Evolutionary conservation across 2,113 vertebrate species (phyloP), one percentile per base, ranked within the genome.

Genomic region (Plectropomus leopardus): DNA sequence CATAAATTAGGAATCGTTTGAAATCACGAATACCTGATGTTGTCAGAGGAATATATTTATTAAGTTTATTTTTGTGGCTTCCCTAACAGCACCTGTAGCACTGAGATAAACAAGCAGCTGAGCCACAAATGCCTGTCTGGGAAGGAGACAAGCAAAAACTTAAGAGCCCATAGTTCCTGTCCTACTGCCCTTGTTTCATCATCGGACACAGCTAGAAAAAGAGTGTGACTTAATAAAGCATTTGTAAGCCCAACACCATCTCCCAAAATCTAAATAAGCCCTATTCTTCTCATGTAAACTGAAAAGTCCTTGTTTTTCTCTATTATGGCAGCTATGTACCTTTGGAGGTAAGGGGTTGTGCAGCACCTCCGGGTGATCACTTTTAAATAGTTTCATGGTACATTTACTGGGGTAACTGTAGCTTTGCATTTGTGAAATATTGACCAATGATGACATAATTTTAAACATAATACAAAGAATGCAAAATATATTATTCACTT

Each of bases 101-200:
- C 21, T 47, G 47, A 68, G 26, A 51, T 47, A 55, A 81, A 69
- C 45, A 61, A 28, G 40, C 26, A 64, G 61, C 72, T 61, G 55
- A 66, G 44, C 58, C 40, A 44, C 28, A 14, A 30, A 42, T 48
- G 21, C 54, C 51, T 65, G 51, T 65, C 44, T 80, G 28, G 23
- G 67, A 71, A 44, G 21, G 42, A 61, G 32, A 76, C 28, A 48
- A 63, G 19, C 14, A 80, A 75, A 81, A 55, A 68, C 61, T 42
- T n/a, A 0, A 60, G 40, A 66, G 54, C 42, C 67, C 24, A 34
- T 14, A 71, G 14, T 26, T 42, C 17, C 9, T 54, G 28, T 53
- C 26, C 47, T 47, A 61, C 11, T 65, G 17, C 0, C 11, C 17
- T 48, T 36, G 57, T 61, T 34, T 50, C 48, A 42, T 36, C 51